These are phyloP conservation scores for Riparia riparia DNA, from an alignment of 2,113 vertebrate species.

Conservation along the genomic window DNA sequence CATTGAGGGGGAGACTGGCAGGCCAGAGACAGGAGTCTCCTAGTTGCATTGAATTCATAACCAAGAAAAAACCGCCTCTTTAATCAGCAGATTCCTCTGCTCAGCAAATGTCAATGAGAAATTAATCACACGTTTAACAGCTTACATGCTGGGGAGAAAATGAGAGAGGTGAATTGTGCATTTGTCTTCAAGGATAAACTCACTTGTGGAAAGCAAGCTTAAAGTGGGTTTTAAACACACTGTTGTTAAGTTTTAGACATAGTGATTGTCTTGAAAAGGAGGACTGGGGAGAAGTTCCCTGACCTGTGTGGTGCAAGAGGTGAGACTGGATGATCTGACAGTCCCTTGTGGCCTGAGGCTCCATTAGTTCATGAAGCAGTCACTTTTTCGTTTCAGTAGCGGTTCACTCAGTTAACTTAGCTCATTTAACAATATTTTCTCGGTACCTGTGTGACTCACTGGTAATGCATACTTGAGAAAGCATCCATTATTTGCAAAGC, in stretches of 20 bases:
- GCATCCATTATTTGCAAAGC: conserved; percentile 43
- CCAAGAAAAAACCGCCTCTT: neutral
- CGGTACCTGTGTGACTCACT: neutral
- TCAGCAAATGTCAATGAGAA: neutral
- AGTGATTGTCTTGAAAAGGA: neutral
- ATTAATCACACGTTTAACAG: neutral
- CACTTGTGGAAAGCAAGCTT: neutral
- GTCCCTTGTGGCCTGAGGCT: neutral
- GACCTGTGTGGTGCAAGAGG: neutral
- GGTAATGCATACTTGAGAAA: conserved; percentile 50
- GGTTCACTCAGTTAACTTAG: conserved; percentile 44
- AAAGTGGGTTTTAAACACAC: neutral
- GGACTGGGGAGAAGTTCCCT: neutral
- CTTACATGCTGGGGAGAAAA: neutral
- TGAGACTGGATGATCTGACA: neutral
- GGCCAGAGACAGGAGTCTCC: neutral
- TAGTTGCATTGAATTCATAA: neutral
- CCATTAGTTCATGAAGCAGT: neutral
- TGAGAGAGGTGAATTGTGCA: neutral
- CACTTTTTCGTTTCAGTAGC: conserved; percentile 66
- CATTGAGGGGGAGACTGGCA: neutral
- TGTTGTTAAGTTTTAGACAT: neutral
- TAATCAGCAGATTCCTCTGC: neutral
- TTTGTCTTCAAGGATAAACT: neutral
- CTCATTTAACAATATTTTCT: conserved; percentile 66